Evolutionary conservation across 2,113 vertebrate genomes (phyloP), one percentile per base, ranked within the genome.

Genomic region (Oncorhynchus nerka): DNA sequence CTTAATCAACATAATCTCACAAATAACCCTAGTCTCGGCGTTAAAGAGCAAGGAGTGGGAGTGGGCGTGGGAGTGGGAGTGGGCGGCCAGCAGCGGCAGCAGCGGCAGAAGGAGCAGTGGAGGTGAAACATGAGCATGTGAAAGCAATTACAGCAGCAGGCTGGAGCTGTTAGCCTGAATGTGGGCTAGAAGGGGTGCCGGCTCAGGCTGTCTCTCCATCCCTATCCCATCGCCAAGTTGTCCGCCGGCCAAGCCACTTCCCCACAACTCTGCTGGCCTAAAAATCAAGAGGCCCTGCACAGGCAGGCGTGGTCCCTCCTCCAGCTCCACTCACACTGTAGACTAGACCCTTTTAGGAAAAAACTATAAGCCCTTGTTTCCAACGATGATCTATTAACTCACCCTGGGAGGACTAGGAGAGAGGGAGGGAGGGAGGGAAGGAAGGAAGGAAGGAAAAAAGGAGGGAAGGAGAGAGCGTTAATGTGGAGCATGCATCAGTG

Each of bases 91-190:
- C 70, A 70, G 81, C 0, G 30, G 66, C 28, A 30, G 22, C 71
- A 70, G 80, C 20, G 19, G 67, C 67, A 68, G 7, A 16, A 6
- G 67, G 3, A 22, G 59, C 6, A 3, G 59, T 62, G 71, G 87
- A 91, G 89, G 71, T 45, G 39, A 45, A 45, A 45, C 39, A 64
- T 91, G 88, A 92, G 72, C 92, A 91, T 86, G 82, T 92, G 91
- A 91, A 45, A 92, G 81, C 85, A 82, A 91, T 93, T 92, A 91
- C 49, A 76, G 80, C 20, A 68, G 85, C 39, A 45, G 39, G 9
- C 9, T 45, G 9, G 39, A 45, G 39, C 39, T 45, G 39, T 45
- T 82, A 74, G 73, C 12, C n/a, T 67, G 68, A n/a, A 19, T 39
- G 75, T 39, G 57, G 66, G 70, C 77, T 70, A 12, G 39, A 70